phyloP scores from a whole-genome alignment of 2,797 vertebrate species.

The Buceros bicornis region DNA sequence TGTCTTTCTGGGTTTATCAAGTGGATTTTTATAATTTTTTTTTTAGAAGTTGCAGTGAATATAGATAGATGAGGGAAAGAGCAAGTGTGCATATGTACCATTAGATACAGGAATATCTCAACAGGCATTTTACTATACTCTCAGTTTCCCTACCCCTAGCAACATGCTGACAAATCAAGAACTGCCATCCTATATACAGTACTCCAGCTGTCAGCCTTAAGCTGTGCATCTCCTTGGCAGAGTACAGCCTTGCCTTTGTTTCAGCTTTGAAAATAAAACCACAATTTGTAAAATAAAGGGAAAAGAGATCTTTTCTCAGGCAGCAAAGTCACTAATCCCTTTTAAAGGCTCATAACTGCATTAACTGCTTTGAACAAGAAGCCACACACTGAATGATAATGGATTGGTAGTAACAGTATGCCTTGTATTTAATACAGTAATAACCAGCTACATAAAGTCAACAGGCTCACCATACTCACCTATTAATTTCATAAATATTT shows the following conservation, averaged over 20 bases:
- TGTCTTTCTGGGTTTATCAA: background rate
- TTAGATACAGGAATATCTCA: conserved; percentile 49
- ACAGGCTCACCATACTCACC: background rate
- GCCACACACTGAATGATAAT: background rate
- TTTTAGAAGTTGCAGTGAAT: background rate
- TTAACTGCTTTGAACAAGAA: conserved; percentile 6
- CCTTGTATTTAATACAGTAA: conserved; percentile 24
- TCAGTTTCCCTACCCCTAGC: conserved; percentile 51
- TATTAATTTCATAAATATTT: conserved; percentile 31
- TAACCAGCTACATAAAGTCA: background rate
- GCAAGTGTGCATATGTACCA: background rate
- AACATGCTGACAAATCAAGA: conserved; percentile 70
- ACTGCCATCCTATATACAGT: conserved; percentile 54
- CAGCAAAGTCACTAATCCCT: conserved; percentile 20
- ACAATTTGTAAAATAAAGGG: conserved; percentile 15
- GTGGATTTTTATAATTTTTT: background rate
- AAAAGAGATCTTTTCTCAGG: background rate
- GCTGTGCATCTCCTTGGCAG: conserved; percentile 33
- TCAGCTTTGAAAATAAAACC: conserved; percentile 41
- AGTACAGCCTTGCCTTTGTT: conserved; percentile 53
- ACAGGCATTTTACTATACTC: conserved; percentile 20
- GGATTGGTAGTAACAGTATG: background rate
- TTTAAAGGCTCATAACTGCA: conserved; percentile 22
- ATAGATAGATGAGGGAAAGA: background rate
- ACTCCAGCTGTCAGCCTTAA: conserved; percentile 66